Evolutionary conservation across 2,888 invertebrate genomes (phyloP).

Genomic region (Tipula helvola): DNA sequence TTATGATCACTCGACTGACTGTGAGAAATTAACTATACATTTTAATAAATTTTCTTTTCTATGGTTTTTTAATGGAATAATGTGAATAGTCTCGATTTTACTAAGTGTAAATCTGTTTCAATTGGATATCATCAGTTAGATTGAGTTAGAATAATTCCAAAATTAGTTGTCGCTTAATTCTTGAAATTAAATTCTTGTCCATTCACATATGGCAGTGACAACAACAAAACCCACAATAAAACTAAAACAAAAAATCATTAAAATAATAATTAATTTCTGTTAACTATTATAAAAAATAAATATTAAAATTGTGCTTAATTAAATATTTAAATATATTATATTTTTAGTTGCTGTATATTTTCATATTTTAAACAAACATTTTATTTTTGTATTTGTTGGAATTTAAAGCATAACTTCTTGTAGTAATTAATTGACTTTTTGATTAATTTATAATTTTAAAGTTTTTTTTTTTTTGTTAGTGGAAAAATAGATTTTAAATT

Average conservation of each 20-base stretch:
- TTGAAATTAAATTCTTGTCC: no score
- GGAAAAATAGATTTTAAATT: constrained; percentile 4
- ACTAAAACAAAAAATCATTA: background rate
- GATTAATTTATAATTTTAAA: background rate
- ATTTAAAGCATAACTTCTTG: background rate
- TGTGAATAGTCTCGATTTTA: no score
- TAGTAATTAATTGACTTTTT: background rate
- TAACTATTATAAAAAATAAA: background rate
- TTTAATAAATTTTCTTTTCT: background rate
- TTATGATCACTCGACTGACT: background rate
- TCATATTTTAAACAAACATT: background rate
- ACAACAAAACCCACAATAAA: background rate
- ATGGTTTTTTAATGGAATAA: no score
- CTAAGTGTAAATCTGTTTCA: no score
- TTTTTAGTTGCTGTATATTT: background rate
- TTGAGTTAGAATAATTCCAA: no score
- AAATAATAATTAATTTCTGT: background rate
- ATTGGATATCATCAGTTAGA: no score
- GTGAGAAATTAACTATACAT: background rate
- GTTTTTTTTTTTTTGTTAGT: background rate
- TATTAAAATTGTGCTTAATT: background rate
- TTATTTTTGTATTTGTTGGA: background rate
- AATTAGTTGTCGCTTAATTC: no score
- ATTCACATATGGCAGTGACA: no score
- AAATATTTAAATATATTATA: background rate